A percentile compares a stretch with the other conserved stretches of the same genome.
Conservation (phyloP, 1,140 invertebrate genomes). For the Cyclargus thomasi region DNA sequence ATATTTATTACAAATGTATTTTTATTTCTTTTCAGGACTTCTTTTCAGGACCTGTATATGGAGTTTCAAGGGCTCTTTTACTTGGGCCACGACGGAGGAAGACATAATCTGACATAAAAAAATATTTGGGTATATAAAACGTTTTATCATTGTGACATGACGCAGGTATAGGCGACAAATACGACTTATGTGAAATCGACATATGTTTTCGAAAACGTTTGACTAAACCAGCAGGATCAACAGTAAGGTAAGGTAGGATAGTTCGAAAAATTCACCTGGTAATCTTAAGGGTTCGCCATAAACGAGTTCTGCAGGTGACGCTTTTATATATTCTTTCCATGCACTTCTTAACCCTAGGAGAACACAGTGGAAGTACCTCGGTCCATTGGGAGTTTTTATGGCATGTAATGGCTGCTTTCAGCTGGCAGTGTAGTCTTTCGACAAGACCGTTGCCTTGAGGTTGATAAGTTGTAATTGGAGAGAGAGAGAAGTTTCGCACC, state of each 20-base stretch:
- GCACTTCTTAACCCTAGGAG: conserved; percentile 53
- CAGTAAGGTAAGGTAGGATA: conserved; percentile 18
- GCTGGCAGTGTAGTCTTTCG: conserved; percentile 48
- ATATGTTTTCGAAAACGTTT: conserved; percentile 22
- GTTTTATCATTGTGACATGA: conserved; percentile 22
- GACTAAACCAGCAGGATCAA: conserved; percentile 20
- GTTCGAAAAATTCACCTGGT: conserved; percentile 44
- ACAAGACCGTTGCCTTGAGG: conserved; percentile 34
- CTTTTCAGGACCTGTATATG: conserved; percentile 27
- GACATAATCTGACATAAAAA: conserved; percentile 23
- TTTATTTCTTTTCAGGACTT: conserved; percentile 26
- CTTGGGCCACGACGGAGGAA: conserved; percentile 26
- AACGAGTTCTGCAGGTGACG: conserved; percentile 40
- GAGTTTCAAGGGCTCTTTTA: conserved; percentile 24
- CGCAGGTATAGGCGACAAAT: conserved; percentile 25
- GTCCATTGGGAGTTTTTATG: conserved; percentile 41
- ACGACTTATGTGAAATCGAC: conserved; percentile 19
- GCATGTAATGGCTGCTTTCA: conserved; percentile 39
- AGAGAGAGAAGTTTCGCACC: conserved; percentile 28
- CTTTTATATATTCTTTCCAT: conserved; percentile 47
- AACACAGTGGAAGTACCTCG: conserved; percentile 50
- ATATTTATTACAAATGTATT: conserved; percentile 27
- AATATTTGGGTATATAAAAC: conserved; percentile 28
- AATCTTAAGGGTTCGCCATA: conserved; percentile 32
- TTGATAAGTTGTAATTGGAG: conserved; percentile 59